These are phyloP conservation scores for Oostethus manadensis DNA, from an alignment of 2,113 vertebrate genomes.

Conservation along the genomic window DNA sequence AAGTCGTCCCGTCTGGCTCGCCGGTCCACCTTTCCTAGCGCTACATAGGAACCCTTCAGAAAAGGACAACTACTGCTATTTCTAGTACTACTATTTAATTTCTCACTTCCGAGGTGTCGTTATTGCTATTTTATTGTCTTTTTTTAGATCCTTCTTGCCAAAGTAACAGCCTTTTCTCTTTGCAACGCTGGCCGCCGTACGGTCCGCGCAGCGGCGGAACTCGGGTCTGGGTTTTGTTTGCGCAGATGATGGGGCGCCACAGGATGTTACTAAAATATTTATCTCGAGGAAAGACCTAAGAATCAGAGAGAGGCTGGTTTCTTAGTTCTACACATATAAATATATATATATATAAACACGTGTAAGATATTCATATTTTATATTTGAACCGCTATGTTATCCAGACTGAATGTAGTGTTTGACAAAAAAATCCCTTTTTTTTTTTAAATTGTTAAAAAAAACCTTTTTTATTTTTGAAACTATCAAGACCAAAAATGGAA, in stretches of 20 bases:
- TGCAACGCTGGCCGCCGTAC: slow-evolving; percentile 72
- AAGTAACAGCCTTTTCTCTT: slow-evolving; percentile 84
- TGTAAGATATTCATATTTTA: slow-evolving; percentile 79
- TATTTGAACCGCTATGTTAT: slow-evolving; percentile 75
- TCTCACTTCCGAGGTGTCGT: slow-evolving; percentile 67
- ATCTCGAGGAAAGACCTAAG: slow-evolving; percentile 69
- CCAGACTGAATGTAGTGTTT: slow-evolving; percentile 83
- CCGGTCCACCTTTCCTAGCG: slow-evolving; percentile 55
- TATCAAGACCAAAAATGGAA: slow-evolving; percentile 80
- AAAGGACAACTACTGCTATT: slow-evolving; percentile 75
- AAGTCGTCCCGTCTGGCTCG: slow-evolving; percentile 65
- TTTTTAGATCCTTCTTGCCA: slow-evolving; percentile 81
- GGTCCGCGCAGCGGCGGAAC: slow-evolving; percentile 45
- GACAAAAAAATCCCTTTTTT: slow-evolving; percentile 68
- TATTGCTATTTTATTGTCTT: slow-evolving; percentile 67
- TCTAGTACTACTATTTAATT: slow-evolving; percentile 77
- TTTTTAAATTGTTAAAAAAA: slow-evolving; percentile 57
- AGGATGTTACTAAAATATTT: slow-evolving; percentile 76
- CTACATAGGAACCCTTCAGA: slow-evolving; percentile 48
- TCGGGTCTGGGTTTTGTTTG: slow-evolving; percentile 37
- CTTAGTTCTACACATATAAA: slow-evolving; percentile 75
- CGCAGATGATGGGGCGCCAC: slow-evolving; percentile 46
- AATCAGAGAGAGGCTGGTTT: slow-evolving; percentile 66
- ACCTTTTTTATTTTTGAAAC: slow-evolving; percentile 45
- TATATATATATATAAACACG: slow-evolving; percentile 68